Percentiles rank a stretch among this genome's conserved stretches.
These are phyloP conservation scores for Sardina pilchardus DNA, from an alignment of 2,113 vertebrate species.

Conservation along the genomic window DNA sequence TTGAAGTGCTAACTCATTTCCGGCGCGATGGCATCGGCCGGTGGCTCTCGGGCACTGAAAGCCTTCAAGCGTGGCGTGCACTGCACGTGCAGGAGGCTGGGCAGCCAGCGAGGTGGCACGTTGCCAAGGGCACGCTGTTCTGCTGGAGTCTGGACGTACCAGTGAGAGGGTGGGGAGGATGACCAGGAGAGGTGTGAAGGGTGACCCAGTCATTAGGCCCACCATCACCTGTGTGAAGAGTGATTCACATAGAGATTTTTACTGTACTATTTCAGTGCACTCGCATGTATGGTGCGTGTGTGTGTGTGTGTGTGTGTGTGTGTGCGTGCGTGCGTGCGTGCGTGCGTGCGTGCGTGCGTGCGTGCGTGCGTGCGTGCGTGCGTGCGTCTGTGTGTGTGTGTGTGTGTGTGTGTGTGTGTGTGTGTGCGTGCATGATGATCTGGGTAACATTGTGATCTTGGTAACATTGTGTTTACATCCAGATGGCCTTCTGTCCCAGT, in stretches of 20 bases:
- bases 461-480: too few species aligned
- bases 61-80: too few species aligned
- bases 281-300: neutral
- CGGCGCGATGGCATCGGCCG: too few species aligned
- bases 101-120: neutral
- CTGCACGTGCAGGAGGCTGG: neutral
- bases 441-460: too few species aligned
- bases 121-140: neutral
- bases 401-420: conserved; percentile 8
- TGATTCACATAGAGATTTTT: neutral
- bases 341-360: neutral
- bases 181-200: neutral
- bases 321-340: neutral
- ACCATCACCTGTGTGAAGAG: neutral
- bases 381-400: neutral
- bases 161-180: neutral
- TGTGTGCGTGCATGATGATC: neutral
- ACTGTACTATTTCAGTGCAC: neutral
- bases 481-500: too few species aligned
- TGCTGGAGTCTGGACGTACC: neutral
- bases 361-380: neutral
- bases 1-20: neutral
- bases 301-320: neutral
- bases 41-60: neutral
- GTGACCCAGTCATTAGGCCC: too few species aligned